These are phyloP conservation scores for Aphidius gifuensis DNA, from an alignment of 1,140 invertebrate genomes.

Conservation along the genomic window DNA sequence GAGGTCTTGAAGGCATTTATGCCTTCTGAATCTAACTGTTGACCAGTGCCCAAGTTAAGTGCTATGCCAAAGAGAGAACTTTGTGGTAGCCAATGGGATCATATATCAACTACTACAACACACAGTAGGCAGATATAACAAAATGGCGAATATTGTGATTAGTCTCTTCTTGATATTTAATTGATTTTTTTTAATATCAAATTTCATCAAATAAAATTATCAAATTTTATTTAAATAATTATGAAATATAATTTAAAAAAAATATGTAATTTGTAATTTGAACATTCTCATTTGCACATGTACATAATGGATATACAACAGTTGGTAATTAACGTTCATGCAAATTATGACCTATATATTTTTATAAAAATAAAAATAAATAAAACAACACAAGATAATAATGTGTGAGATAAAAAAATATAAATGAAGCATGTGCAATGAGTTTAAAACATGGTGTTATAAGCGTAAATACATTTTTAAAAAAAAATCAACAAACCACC, in stretches of 20 bases:
- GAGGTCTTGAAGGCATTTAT: conserved; percentile 34
- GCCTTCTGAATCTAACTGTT: conserved; percentile 28
- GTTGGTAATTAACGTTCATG: conserved; percentile 39
- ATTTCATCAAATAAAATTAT: conserved; percentile 15
- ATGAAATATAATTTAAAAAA: too few relatives aligned
- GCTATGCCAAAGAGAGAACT: conserved; percentile 44
- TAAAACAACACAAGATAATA: conserved; percentile 13
- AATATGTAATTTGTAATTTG: too few relatives aligned
- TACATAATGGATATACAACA: conserved; percentile 7
- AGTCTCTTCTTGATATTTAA: conserved; percentile 20
- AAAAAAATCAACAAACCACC: conserved; percentile 14
- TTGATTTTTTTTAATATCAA: conserved; percentile 18
- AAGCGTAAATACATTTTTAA: conserved; percentile 6
- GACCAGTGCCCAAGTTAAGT: conserved; percentile 36
- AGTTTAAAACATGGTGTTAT: conserved; percentile 24
- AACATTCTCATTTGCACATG: too few relatives aligned
- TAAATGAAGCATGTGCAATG: conserved; percentile 36
- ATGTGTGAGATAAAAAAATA: conserved; percentile 23
- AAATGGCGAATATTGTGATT: conserved; percentile 49
- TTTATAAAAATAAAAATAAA: conserved; percentile 16
- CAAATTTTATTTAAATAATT: not conserved
- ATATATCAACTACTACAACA: conserved; percentile 52
- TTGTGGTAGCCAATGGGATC: conserved; percentile 52
- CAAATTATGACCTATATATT: conserved; percentile 42
- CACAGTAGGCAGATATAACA: conserved; percentile 41